Evolutionary conservation across 2,113 vertebrate species (phyloP).

Genomic region (Ginglymostoma cirratum): DNA sequence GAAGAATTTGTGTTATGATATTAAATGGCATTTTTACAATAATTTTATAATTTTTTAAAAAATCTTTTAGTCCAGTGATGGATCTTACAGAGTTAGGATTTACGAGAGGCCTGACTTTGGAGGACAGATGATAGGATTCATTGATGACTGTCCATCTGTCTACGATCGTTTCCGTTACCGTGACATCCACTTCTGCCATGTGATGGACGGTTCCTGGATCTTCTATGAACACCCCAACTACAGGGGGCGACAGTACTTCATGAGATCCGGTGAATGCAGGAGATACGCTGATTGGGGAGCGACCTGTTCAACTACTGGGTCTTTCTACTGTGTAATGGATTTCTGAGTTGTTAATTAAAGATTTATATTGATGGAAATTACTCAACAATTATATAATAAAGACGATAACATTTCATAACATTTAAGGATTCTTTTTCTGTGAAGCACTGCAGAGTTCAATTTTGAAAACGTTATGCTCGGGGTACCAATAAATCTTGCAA

Average conservation of each 20-base stretch:
- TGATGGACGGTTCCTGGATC: too few relatives aligned
- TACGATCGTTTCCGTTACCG: too few relatives aligned
- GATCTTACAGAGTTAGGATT: constrained; percentile 64
- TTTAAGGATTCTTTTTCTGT: not conserved
- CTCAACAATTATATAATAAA: not conserved
- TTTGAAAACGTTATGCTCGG: not conserved
- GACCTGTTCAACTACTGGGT: constrained; percentile 60
- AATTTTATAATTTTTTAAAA: not conserved
- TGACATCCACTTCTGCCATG: too few relatives aligned
- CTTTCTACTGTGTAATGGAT: constrained; percentile 60
- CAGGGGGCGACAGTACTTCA: too few relatives aligned
- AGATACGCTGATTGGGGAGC: constrained; percentile 65
- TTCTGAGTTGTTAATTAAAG: constrained; percentile 46
- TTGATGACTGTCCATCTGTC: constrained; percentile 54
- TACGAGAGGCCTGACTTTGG: constrained; percentile 64
- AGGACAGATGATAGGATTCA: constrained; percentile 67
- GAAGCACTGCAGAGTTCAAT: not conserved
- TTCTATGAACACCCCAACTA: too few relatives aligned
- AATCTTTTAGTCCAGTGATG: constrained; percentile 40
- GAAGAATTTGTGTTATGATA: not conserved
- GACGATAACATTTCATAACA: not conserved
- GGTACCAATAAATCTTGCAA: not conserved
- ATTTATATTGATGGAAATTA: not conserved
- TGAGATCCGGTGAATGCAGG: constrained; percentile 59
- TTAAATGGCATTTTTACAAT: not conserved